Base-by-base conservation (phyloP, 1,140 invertebrate genomes). In the Phocides pigmalion region DNA sequence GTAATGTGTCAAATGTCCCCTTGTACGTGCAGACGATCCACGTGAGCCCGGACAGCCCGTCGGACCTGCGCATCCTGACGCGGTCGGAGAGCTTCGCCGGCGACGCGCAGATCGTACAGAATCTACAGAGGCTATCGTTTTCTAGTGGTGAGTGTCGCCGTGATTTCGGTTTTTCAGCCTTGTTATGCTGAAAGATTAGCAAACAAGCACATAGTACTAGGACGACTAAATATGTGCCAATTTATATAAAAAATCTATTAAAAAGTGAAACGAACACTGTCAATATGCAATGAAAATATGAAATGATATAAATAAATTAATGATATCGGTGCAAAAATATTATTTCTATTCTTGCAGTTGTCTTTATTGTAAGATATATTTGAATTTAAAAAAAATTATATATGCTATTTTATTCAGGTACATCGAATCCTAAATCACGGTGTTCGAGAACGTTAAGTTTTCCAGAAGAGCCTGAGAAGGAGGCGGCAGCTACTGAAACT, bases 81-180 rank as follows among this genome's bases (percentile, higher is more conserved):
- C 92, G 95, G 50, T 95, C 95, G 1, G 94, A 95, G 73, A 96
- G 95, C 81, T 96, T 95, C 82, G 96, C 94, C 0, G 95, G 94
- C 15, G 96, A 96, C 84, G 95, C 95, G 3, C 94, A 95, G 74
- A 95, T 96, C 28, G 89, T 97, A 64, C 94, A 94, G 64, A 96
- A 96, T 72, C 82, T 96, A 32, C 94, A 95, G 72, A 93, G 84
- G 84, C 78, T 91, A 44, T 81, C 87, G 1, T 88, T 87, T 50
- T 66, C 73, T 54, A 82, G 71, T 50, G 75, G 87, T 89, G 64
- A 66, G 77, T 77, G 47, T 28, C 12, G 5, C 9, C 6, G 4
- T 22, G 2, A 22, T 5, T 22, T 3, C 20, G 2, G 20, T 22
- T n/a, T n/a, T n/a, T n/a, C n/a, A n/a, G n/a, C n/a, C n/a, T n/a